phyloP scores from a whole-genome alignment of 92 coral and sea anemone species.

The Micromussa lordhowensis region DNA sequence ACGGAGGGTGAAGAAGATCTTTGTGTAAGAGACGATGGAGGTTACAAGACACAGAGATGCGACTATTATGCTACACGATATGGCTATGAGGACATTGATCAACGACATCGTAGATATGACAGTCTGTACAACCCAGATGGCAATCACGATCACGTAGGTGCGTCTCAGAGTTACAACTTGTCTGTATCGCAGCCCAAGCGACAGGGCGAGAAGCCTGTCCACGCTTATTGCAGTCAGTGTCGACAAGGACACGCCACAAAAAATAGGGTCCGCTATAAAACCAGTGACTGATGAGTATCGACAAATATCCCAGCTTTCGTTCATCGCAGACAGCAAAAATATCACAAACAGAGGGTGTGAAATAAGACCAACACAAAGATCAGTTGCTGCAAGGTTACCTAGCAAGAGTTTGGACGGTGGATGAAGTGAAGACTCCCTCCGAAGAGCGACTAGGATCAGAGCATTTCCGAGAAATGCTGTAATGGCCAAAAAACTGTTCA shows the following conservation, averaged over 20 bases:
- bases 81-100: no score
- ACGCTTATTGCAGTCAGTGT: slow-evolving; percentile 10
- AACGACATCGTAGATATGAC: no score
- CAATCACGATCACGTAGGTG: not conserved
- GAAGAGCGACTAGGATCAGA: not conserved
- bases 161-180: slow-evolving; percentile 12
- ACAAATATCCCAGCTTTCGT: no score
- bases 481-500: not conserved
- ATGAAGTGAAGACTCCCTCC: not conserved
- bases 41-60: no score
- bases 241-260: not conserved
- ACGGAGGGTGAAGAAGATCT: no score
- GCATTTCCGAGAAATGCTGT: not conserved
- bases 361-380: not conserved
- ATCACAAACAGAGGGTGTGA: no score
- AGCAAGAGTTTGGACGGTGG: not conserved
- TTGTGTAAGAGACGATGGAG: no score
- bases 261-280: no score
- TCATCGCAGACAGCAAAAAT: no score
- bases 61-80: no score
- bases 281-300: no score
- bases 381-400: not conserved
- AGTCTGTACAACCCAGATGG: not conserved
- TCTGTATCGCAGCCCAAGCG: slow-evolving; percentile 1
- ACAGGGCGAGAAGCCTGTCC: slow-evolving; percentile 23